Evolutionary conservation across 2,888 invertebrate species (phyloP).

Genomic region (Troides helena): DNA sequence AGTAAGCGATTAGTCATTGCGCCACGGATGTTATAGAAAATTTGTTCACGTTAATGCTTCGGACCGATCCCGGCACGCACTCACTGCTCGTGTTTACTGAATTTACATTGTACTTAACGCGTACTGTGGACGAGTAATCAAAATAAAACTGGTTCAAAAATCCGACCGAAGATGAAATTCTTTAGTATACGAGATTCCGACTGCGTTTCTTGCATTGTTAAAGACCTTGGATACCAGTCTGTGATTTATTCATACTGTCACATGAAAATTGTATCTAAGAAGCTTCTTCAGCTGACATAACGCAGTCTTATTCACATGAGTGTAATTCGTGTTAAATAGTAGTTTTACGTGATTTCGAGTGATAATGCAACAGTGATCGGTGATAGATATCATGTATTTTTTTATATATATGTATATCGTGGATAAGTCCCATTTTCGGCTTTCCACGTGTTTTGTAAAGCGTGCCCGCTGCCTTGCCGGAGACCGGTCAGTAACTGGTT

Average conservation of each 20-base stretch:
- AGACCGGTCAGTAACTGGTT: constrained; percentile 47
- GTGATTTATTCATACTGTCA: background rate
- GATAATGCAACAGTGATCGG: constrained; percentile 35
- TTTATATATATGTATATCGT: constrained; percentile 39
- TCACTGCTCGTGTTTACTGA: constrained; percentile 5
- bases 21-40: no score
- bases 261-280: background rate
- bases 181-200: background rate
- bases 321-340: constrained; percentile 32
- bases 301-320: constrained; percentile 1
- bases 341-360: constrained; percentile 34
- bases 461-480: constrained; percentile 60
- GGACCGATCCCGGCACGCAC: constrained; percentile 34
- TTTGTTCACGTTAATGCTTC: constrained; percentile 37
- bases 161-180: background rate
- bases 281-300: constrained; percentile 1
- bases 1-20: no score
- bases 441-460: constrained; percentile 50
- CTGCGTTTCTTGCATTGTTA: constrained; percentile 12
- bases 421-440: constrained; percentile 52
- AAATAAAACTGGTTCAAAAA: background rate
- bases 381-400: constrained; percentile 51
- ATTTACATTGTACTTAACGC: constrained; percentile 26
- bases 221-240: background rate
- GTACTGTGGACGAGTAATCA: background rate